Percentiles rank a stretch among this genome's conserved stretches.
phyloP scores from a whole-genome alignment of 2,113 vertebrate species.

The Arothron firmamentum region DNA sequence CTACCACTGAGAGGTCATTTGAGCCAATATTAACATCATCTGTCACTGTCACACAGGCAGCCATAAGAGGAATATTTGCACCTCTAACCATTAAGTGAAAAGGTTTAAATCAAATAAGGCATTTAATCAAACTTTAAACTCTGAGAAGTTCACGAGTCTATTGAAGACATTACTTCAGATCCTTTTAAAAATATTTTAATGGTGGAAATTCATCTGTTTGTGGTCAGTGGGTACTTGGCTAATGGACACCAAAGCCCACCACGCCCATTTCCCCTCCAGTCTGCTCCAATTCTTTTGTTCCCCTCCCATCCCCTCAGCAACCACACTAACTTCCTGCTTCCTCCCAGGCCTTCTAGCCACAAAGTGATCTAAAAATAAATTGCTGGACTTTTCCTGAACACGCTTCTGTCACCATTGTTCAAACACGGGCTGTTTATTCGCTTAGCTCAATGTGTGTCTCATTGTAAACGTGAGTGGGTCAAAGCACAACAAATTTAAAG shows the following conservation, averaged over 20 bases:
- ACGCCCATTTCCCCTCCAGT: conserved; percentile 71
- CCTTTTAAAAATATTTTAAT: conserved; percentile 1
- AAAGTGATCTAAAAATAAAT: conserved; percentile 69
- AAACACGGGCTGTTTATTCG: conserved; percentile 64
- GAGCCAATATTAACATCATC: conserved; percentile 16
- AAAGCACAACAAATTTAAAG: conserved; percentile 16
- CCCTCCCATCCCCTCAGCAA: conserved; percentile 66
- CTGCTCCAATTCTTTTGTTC: conserved; percentile 69
- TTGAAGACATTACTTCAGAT: background rate
- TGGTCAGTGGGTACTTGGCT: conserved; percentile 61
- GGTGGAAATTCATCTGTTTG: conserved; percentile 55
- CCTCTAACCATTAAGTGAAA: conserved; percentile 10
- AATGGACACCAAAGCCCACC: conserved; percentile 63
- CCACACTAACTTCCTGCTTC: conserved; percentile 74
- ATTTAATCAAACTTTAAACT: background rate
- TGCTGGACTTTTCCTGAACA: conserved; percentile 59
- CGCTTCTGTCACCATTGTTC: conserved; percentile 65
- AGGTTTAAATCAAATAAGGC: background rate
- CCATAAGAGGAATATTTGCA: conserved; percentile 7
- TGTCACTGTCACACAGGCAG: conserved; percentile 9
- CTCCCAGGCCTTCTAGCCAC: conserved; percentile 57
- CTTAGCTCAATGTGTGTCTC: conserved; percentile 43
- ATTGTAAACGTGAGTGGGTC: conserved; percentile 55
- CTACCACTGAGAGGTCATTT: conserved; percentile 4
- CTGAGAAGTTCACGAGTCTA: background rate